Conservation (phyloP, 2,888 invertebrate species). For the Dromius quadrimaculatus region DNA sequence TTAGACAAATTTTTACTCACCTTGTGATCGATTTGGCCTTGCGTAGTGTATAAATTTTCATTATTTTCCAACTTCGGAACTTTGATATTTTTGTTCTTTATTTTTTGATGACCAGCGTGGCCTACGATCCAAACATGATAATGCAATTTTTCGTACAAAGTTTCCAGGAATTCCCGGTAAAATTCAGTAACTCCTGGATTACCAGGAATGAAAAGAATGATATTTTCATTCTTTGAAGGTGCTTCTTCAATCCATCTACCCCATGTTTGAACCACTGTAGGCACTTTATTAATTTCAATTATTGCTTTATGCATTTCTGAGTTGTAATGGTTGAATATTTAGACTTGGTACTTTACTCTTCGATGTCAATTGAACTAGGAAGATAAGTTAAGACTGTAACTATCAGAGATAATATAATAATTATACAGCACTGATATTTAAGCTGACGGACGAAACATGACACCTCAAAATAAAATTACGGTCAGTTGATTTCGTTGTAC, state of each 20-base stretch:
- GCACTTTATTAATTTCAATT: constrained; percentile 73
- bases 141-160: constrained; percentile 72
- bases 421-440: background rate
- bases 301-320: constrained; percentile 67
- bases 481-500: no score
- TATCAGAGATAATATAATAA: background rate
- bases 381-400: background rate
- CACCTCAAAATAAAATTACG: background rate
- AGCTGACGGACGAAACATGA: constrained; percentile 4
- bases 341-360: background rate
- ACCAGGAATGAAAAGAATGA: constrained; percentile 84
- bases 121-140: constrained; percentile 84
- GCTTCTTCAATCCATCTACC: constrained; percentile 78
- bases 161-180: constrained; percentile 80
- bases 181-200: constrained; percentile 90
- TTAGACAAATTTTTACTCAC: constrained; percentile 60
- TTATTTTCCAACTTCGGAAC: constrained; percentile 69
- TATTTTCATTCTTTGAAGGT: constrained; percentile 70
- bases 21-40: constrained; percentile 86
- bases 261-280: constrained; percentile 80
- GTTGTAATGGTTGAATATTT: background rate
- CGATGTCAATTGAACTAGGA: background rate
- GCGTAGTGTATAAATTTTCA: constrained; percentile 76
- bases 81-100: constrained; percentile 68
- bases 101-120: constrained; percentile 86